These are phyloP conservation scores for Otus sunia DNA, from an alignment of 2,113 vertebrate species.

Conservation along the genomic window DNA sequence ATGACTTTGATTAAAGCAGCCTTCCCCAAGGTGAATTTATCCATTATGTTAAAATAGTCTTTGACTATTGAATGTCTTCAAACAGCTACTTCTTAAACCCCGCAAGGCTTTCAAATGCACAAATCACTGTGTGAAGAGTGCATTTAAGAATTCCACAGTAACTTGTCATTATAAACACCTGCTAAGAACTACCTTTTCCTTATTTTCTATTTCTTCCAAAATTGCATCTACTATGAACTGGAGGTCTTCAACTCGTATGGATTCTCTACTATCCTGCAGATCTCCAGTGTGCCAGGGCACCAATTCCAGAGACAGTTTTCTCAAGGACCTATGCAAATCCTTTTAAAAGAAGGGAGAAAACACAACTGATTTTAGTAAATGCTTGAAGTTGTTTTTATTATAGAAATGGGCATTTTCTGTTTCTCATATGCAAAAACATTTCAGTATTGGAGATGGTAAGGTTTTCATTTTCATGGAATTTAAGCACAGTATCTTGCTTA, in stretches of 20 bases:
- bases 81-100: background rate
- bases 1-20: background rate
- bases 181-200: constrained; percentile 68
- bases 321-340: constrained; percentile 79
- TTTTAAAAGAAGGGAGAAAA: constrained; percentile 34
- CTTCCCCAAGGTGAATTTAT: background rate
- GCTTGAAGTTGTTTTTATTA: background rate
- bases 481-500: background rate
- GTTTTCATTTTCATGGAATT: background rate
- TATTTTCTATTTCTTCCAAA: constrained; percentile 79
- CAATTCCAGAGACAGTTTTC: constrained; percentile 72
- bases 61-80: background rate
- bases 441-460: background rate
- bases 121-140: background rate
- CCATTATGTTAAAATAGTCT: background rate
- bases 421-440: background rate
- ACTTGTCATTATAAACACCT: background rate
- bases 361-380: background rate
- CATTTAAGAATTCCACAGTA: background rate
- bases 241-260: constrained; percentile 80
- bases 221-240: constrained; percentile 81
- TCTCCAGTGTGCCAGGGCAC: constrained; percentile 74
- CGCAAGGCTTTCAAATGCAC: background rate
- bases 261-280: constrained; percentile 31
- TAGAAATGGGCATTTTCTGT: background rate